Base-by-base conservation (phyloP, 2,888 invertebrate genomes). In the Ornithoptera priamus region DNA sequence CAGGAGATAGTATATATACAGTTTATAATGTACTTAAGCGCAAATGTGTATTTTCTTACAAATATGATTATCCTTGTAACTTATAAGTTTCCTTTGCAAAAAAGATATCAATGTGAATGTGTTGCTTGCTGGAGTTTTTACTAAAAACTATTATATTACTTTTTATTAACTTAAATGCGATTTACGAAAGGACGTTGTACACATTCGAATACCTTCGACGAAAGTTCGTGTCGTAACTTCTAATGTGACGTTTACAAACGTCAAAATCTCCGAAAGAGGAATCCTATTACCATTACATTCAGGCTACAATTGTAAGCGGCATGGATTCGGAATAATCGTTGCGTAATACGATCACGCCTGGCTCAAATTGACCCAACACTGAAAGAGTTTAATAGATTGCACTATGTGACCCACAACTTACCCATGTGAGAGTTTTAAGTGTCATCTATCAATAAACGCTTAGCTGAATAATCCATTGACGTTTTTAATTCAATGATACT, bases 381-480 rank as follows among this genome's bases (percentile, higher is more conserved):
- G 86, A 89, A 90, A 90, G 81, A 89, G 86, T 89, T 87, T 89
- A 89, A 92, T 90, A 88, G 85, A 88, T 85, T 85, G 87, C 85
- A 90, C 90, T 90, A 89, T 88, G 85, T 83, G 78, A 73, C 84
- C 80, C 81, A 81, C 85, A 84, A 85, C 75, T 76, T 75, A 78
- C 71, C 77, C 80, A 76, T 76, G 80, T 77, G 74, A 75, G 74
- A 73, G 71, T 67, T 59, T 39, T 62, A 60, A 20, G 59, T 39
- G n/a, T 46, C 7, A 60, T 60, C 36, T 64, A 60, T 53, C 65
- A 39, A 68, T 61, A 17, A 61, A 61, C 18, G 42, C 56, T 62
- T 68, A 71, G 75, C 65, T 15, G 0, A 15, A 65, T 79, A 17
- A 70, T 64, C 39, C 84, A 85, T 81, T 81, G 79, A 79, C 71